These are phyloP conservation scores for Antennarius striatus DNA, from an alignment of 2,113 vertebrate species.

Conservation along the genomic window DNA sequence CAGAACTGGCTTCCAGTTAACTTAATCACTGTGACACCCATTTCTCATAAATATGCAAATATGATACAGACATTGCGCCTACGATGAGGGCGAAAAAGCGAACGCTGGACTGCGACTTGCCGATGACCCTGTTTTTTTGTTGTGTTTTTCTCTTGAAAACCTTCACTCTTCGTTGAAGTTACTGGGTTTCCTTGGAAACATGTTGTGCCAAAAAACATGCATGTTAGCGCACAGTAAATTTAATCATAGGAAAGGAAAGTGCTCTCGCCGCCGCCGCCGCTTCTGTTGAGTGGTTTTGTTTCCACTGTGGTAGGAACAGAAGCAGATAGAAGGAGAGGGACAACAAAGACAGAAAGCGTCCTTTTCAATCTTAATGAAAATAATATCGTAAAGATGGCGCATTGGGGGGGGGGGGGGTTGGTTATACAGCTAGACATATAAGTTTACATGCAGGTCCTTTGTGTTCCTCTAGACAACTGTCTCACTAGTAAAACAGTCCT, in stretches of 20 bases:
- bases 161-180: slow-evolving; percentile 16
- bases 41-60: slow-evolving; percentile 78
- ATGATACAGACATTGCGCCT: slow-evolving; percentile 42
- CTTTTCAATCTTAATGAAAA: slow-evolving; percentile 54
- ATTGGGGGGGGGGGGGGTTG: slow-evolving; percentile 42
- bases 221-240: slow-evolving; percentile 49
- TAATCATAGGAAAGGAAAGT: slow-evolving; percentile 55
- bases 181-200: slow-evolving; percentile 47
- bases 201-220: slow-evolving; percentile 53
- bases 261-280: slow-evolving; percentile 45
- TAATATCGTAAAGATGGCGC: slow-evolving; percentile 52
- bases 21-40: slow-evolving; percentile 68
- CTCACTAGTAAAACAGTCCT: slow-evolving; percentile 49
- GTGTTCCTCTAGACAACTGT: slow-evolving; percentile 39
- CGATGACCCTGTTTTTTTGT: slow-evolving; percentile 2
- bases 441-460: slow-evolving; percentile 49
- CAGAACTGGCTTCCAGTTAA: slow-evolving; percentile 63
- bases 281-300: slow-evolving; percentile 56
- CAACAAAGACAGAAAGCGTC: slow-evolving; percentile 40
- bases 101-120: slow-evolving; percentile 38
- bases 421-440: slow-evolving; percentile 55
- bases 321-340: slow-evolving; percentile 31
- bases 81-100: slow-evolving; percentile 10
- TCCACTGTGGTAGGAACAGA: slow-evolving; percentile 43
- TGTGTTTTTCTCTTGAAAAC: slow-evolving; percentile 19